Percentiles rank a stretch among this genome's conserved stretches.
phyloP scores from a whole-genome alignment of 1,140 invertebrate genomes.

The Diabrotica virgifera region DNA sequence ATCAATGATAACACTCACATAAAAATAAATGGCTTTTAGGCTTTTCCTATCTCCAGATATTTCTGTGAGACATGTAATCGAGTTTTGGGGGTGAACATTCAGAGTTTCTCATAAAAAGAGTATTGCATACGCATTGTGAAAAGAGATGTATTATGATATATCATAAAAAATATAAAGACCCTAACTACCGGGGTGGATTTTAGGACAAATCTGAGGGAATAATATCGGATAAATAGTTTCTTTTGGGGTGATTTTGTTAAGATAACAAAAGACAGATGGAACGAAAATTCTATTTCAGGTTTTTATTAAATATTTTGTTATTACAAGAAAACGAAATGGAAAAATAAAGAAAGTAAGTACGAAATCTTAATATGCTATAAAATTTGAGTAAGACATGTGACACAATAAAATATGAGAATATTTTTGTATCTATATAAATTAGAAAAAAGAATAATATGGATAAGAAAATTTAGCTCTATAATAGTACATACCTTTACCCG shows the following conservation, averaged over 20 bases:
- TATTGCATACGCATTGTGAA: constrained; percentile 40
- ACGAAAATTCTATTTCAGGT: constrained; percentile 8
- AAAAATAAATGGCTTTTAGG: constrained; percentile 41
- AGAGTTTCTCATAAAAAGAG: constrained; percentile 36
- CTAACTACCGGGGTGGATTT: constrained; percentile 36
- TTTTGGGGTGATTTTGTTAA: constrained; percentile 35
- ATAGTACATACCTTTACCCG: no score
- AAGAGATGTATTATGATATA: constrained; percentile 42
- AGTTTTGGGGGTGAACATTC: constrained; percentile 26
- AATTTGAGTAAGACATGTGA: no score
- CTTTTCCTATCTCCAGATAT: constrained; percentile 22
- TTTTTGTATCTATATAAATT: no score
- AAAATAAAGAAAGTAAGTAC: no score
- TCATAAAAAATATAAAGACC: constrained; percentile 42
- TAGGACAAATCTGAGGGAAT: constrained; percentile 39
- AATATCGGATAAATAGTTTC: constrained; percentile 37
- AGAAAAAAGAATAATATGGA: no score
- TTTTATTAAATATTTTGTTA: no score
- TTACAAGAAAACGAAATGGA: no score
- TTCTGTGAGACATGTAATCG: constrained; percentile 36
- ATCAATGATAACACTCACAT: constrained; percentile 40
- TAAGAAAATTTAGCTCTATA: no score
- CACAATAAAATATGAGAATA: no score
- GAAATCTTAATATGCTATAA: no score
- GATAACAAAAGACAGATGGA: constrained; percentile 21